A percentile compares a stretch with the other conserved stretches of the same genome.
Conservation (phyloP, 2,888 invertebrate species). For the Chloromyia formosa region DNA sequence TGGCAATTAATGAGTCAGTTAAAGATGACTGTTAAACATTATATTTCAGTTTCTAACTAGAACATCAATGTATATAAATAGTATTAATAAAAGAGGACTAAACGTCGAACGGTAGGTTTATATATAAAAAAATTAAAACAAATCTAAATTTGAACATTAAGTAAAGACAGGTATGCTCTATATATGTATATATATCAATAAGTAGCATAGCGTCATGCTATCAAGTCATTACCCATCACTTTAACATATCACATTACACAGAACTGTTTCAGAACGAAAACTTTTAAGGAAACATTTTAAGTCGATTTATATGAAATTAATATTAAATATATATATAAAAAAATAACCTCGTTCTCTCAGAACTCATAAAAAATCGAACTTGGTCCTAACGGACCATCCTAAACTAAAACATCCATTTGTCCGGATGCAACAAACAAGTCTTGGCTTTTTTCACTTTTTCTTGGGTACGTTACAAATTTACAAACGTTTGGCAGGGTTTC, state of each 20-base stretch:
- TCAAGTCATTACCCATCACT: constrained; percentile 39
- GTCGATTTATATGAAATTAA: too few species aligned
- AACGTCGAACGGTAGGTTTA: constrained; percentile 1
- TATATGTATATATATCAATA: constrained; percentile 27
- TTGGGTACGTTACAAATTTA: background rate
- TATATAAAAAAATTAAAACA: background rate
- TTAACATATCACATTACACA: constrained; percentile 39
- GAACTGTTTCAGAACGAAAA: constrained; percentile 34
- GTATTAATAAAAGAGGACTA: background rate
- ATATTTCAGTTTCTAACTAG: constrained; percentile 35
- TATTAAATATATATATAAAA: too few species aligned
- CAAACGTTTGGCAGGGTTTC: too few species aligned
- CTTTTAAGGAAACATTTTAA: background rate
- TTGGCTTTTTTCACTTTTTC: background rate
- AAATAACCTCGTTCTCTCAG: background rate
- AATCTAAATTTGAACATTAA: constrained; percentile 34
- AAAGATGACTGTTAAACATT: constrained; percentile 9
- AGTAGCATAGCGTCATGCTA: constrained; percentile 43
- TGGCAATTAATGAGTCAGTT: constrained; percentile 1
- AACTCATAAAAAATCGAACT: background rate
- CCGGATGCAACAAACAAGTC: too few species aligned
- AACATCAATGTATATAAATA: constrained; percentile 39
- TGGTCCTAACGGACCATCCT: background rate
- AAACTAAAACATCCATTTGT: constrained; percentile 1
- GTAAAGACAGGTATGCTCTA: constrained; percentile 31